These are phyloP conservation scores for Caenorhabditis sp. DNA, from an alignment of 2,888 invertebrate genomes.

Conservation along the genomic window DNA sequence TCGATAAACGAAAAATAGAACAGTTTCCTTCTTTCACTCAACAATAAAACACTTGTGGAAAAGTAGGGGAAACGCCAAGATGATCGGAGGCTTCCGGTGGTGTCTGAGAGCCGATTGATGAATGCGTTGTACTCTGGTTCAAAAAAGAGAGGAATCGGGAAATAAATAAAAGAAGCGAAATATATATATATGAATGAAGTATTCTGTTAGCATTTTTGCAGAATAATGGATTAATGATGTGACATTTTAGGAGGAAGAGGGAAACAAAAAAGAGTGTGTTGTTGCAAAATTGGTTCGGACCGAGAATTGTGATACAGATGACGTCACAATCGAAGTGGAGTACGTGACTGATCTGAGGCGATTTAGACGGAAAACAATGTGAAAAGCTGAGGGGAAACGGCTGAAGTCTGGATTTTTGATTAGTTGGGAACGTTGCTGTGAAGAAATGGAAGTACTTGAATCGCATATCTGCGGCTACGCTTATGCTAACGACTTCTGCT, in stretches of 20 bases:
- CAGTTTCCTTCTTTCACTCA: no score
- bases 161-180: background rate
- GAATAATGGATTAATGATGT: background rate
- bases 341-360: background rate
- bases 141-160: background rate
- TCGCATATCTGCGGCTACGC: no score
- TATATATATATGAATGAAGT: background rate
- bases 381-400: no score
- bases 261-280: background rate
- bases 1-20: constrained; percentile 7
- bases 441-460: no score
- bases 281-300: constrained; percentile 3
- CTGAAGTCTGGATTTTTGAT: no score
- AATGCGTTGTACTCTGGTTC: constrained; percentile 1
- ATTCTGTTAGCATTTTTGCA: background rate
- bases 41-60: no score
- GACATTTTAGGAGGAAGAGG: constrained; percentile 2
- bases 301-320: background rate
- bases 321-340: background rate
- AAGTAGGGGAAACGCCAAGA: background rate
- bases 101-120: constrained; percentile 20
- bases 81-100: constrained; percentile 37
- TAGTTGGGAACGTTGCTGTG: no score
- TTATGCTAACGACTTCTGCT: no score
- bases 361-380: background rate